Evolutionary conservation across 2,797 vertebrate genomes (phyloP), one percentile per base, ranked within the genome.

Genomic region (Macropus fuliginosus): DNA sequence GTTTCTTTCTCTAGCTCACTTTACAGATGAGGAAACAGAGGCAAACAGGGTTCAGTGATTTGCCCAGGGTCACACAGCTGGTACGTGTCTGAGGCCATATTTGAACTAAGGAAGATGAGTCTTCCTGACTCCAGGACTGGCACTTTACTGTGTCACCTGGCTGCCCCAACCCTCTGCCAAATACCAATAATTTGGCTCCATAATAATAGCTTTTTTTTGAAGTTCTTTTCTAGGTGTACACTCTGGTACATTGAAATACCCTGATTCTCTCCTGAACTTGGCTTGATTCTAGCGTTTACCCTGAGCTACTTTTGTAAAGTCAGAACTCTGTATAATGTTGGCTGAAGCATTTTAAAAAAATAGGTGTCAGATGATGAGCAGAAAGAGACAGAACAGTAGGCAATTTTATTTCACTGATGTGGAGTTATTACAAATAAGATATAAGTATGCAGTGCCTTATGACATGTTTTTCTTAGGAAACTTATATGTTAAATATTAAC

Each of bases 161-260:
- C n/a, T 81, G n/a, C 66, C n/a, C 16, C 4, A 6, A 96, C 40
- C 87, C 91, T 95, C 92, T 95, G 81, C 92, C 96, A 91, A 97
- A 95, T 97, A 59, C 31, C 92, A 95, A 99, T 99, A 98, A 98
- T 99, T 98, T 94, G 56, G 55, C 57, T 91, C 54, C 66, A 90
- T 96, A 97, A 94, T 91, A 40, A 54, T 52, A 92, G 31, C 55
- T 91, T 93, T 95, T 46, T 95, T 95, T 56, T 91, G 28, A 28
- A 55, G 46, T 52, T 95, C 93, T 87, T 96, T 97, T 97, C 93
- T 92, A 92, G 13, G 59, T 93, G 29, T 52, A 66, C 93, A 55
- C 91, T 94, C 94, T 95, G 91, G 94, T 95, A 91, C 95, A 94
- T 50, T 95, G 91, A 96, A 96, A 93, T 91, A 92, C 21, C 46